Evolutionary conservation across 2,888 invertebrate genomes (phyloP).

Genomic region (Poecilus cupreus): DNA sequence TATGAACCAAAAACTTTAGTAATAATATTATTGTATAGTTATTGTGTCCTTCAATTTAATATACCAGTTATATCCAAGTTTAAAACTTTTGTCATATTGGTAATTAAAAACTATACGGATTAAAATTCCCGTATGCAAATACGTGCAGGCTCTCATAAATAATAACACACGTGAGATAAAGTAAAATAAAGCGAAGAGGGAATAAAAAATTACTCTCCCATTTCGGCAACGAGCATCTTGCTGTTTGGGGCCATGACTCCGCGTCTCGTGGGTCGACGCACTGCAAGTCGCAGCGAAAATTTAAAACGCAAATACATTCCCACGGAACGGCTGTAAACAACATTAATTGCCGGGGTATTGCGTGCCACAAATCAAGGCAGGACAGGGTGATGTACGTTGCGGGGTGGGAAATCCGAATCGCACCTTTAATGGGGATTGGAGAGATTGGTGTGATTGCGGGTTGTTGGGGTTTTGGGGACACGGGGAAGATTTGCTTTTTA

Average conservation of each 20-base stretch:
- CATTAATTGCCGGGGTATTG: slow-evolving; percentile 66
- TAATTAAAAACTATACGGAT: too few species aligned
- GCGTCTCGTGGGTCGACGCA: slow-evolving; percentile 61
- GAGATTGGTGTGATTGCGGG: neutral
- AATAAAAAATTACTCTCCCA: slow-evolving; percentile 28
- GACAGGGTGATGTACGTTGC: slow-evolving; percentile 61
- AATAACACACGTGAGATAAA: neutral
- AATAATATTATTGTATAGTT: too few species aligned
- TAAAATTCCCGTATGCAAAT: too few species aligned
- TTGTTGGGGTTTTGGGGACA: neutral
- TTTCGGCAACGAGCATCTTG: slow-evolving; percentile 40
- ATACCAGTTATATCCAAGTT: too few species aligned
- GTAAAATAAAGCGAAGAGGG: neutral
- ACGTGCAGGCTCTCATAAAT: too few species aligned
- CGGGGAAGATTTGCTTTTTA: neutral
- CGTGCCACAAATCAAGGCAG: slow-evolving; percentile 66
- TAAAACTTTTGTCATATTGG: too few species aligned
- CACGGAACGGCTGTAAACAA: slow-evolving; percentile 66
- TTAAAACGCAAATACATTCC: slow-evolving; percentile 65
- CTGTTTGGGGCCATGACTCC: slow-evolving; percentile 45
- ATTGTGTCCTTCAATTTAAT: too few species aligned
- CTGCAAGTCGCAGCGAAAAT: slow-evolving; percentile 62
- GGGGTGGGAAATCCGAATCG: slow-evolving; percentile 15
- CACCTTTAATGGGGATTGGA: slow-evolving; percentile 10
- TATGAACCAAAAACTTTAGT: too few species aligned